phyloP scores from a whole-genome alignment of 2,888 invertebrate species.

The Dicranocentrus wangi region DNA sequence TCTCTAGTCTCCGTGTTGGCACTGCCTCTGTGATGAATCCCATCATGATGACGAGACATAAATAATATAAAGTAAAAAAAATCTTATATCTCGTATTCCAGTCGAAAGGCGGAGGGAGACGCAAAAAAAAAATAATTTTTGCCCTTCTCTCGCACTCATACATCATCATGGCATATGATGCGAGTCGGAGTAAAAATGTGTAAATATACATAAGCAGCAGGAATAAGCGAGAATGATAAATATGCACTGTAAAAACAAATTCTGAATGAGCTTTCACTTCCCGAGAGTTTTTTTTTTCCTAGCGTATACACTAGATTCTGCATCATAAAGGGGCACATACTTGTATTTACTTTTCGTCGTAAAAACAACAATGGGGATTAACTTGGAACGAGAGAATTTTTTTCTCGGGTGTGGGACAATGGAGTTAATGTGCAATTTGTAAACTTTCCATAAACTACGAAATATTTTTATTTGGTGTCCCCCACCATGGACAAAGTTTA shows the following conservation, averaged over 20 bases:
- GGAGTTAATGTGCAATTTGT: no score
- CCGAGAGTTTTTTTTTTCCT: no score
- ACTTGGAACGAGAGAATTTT: no score
- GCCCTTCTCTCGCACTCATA: constrained; percentile 17
- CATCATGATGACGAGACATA: constrained; percentile 34
- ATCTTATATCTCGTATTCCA: constrained; percentile 21
- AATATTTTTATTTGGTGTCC: no score
- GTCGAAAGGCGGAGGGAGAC: constrained; percentile 33
- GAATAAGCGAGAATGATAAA: constrained; percentile 13
- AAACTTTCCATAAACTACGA: no score
- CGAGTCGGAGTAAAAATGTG: not conserved
- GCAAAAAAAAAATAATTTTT: constrained; percentile 13
- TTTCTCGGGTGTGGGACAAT: no score
- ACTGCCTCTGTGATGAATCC: constrained; percentile 24
- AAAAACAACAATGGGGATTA: constrained; percentile 3
- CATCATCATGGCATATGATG: not conserved
- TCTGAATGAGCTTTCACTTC: no score
- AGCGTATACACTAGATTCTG: no score
- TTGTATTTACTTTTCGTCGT: no score
- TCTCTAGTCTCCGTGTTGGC: not conserved
- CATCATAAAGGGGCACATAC: no score
- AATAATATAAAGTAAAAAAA: constrained; percentile 29
- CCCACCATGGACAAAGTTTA: no score
- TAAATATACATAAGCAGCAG: not conserved
- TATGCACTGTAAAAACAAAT: not conserved